Evolutionary conservation across 2,888 invertebrate species (phyloP).

Genomic region (Furcula furcula): DNA sequence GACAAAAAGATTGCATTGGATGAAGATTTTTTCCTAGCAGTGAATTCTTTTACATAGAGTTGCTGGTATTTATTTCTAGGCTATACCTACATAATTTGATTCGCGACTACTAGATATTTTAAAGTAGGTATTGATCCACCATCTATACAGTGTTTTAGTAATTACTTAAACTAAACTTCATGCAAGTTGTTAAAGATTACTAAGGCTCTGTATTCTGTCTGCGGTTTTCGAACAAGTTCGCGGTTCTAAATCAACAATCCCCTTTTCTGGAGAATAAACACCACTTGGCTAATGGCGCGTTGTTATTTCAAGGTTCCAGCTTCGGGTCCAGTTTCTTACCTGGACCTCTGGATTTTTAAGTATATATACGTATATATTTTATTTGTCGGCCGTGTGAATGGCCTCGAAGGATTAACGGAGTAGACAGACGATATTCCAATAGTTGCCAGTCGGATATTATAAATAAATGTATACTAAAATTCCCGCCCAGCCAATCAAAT

Average conservation of each 20-base stretch:
- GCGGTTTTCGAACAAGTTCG: constrained; percentile 34
- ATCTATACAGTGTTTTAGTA: no score
- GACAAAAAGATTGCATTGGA: no score
- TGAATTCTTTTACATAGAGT: no score
- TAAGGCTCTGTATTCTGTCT: constrained; percentile 17
- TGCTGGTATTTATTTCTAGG: no score
- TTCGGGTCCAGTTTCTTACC: constrained; percentile 28
- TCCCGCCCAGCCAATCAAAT: constrained; percentile 45
- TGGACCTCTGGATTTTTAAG: constrained; percentile 14
- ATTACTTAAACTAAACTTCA: no score
- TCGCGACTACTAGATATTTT: no score
- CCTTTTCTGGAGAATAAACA: constrained; percentile 52
- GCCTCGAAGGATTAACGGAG: background rate
- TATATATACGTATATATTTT: background rate
- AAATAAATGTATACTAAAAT: constrained; percentile 23
- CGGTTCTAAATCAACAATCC: constrained; percentile 56
- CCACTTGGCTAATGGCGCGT: constrained; percentile 55
- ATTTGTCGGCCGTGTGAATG: background rate
- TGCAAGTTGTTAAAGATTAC: constrained; percentile 2
- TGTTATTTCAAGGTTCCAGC: constrained; percentile 57
- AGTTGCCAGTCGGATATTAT: constrained; percentile 13
- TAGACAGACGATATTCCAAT: background rate
- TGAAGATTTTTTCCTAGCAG: no score
- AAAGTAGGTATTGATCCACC: no score
- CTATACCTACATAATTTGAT: no score